phyloP scores from a whole-genome alignment of 2,888 invertebrate species.

The Glyphotaelius pellucidus region DNA sequence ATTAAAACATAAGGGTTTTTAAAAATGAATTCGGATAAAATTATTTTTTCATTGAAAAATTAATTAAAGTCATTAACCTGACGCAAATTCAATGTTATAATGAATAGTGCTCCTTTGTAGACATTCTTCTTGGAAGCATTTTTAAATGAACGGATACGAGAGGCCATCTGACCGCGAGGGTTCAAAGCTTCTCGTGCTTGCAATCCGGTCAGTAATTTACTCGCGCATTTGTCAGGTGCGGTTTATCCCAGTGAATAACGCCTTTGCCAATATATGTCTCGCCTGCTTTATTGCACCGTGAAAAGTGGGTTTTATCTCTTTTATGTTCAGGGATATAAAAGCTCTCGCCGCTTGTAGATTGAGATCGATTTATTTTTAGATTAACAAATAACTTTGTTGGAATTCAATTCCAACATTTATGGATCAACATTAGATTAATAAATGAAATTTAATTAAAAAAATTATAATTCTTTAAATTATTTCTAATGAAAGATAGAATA shows the following conservation, averaged over 20 bases:
- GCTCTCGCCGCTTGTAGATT: not conserved
- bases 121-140: not conserved
- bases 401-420: no score
- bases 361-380: not conserved
- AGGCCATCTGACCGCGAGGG: constrained; percentile 13
- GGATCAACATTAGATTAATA: no score
- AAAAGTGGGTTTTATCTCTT: not conserved
- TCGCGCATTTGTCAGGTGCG: constrained; percentile 22
- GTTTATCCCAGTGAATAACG: constrained; percentile 32
- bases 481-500: no score
- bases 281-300: constrained; percentile 8
- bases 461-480: no score
- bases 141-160: not conserved
- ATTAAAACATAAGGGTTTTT: no score
- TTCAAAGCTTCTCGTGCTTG: constrained; percentile 33
- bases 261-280: constrained; percentile 38
- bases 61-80: no score
- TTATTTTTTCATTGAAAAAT: no score
- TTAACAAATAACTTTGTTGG: not conserved
- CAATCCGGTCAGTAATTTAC: constrained; percentile 28
- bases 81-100: no score
- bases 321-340: constrained; percentile 3
- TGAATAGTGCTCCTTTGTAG: not conserved
- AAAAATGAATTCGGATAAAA: no score
- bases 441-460: no score